These are phyloP conservation scores for Acanthosepion esculentum DNA, from an alignment of 2,888 invertebrate genomes.

Conservation along the genomic window DNA sequence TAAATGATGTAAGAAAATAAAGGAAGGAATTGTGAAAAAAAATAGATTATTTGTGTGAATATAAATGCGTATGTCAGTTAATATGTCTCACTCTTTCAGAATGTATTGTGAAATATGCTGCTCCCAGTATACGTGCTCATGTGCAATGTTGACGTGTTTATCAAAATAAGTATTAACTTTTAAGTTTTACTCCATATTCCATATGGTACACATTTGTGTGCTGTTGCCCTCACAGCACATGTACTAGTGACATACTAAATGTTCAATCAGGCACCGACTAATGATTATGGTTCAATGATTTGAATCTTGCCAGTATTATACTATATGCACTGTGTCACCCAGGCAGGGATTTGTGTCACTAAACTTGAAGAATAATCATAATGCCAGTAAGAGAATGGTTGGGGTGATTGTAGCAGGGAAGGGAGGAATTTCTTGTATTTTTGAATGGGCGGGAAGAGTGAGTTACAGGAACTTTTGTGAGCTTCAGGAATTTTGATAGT, in stretches of 20 bases:
- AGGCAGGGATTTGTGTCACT: not conserved
- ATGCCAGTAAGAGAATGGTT: not conserved
- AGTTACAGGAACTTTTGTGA: not conserved
- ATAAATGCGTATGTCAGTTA: not conserved
- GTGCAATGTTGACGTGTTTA: not conserved
- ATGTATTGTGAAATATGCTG: not conserved
- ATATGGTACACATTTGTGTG: not conserved
- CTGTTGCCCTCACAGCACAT: not conserved
- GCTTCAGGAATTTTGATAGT: not conserved
- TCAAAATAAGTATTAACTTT: not conserved
- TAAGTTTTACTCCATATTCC: not conserved
- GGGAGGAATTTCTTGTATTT: not conserved
- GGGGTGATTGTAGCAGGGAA: not conserved
- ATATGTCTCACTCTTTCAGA: not conserved
- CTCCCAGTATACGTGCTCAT: not conserved
- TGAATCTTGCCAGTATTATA: not conserved
- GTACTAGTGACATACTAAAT: slow-evolving; percentile 11
- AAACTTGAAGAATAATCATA: not conserved
- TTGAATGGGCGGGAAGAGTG: not conserved
- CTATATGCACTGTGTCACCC: not conserved
- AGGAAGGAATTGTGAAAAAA: not conserved
- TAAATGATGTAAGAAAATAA: not conserved
- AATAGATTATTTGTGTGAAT: not conserved
- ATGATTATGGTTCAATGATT: not conserved
- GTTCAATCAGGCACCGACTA: not conserved